phyloP scores from a whole-genome alignment of 2,888 invertebrate genomes.

The Craniophora ligustri region DNA sequence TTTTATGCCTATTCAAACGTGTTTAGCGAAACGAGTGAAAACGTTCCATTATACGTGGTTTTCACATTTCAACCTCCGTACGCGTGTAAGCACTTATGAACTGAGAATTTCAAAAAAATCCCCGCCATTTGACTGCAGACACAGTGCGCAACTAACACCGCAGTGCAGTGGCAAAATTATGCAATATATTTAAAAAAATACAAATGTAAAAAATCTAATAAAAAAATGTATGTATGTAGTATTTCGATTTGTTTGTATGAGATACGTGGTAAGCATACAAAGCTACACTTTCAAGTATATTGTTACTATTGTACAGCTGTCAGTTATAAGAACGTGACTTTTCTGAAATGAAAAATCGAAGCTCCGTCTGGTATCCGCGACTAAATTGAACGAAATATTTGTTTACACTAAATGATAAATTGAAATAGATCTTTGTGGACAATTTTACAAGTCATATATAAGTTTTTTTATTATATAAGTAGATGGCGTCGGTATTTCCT shows the following conservation, averaged over 20 bases:
- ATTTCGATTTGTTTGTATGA: not conserved
- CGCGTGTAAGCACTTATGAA: slow-evolving; percentile 22
- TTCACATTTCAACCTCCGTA: slow-evolving; percentile 31
- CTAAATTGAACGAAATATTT: too few species aligned
- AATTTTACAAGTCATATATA: too few species aligned
- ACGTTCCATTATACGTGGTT: slow-evolving; percentile 19
- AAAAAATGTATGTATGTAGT: not conserved
- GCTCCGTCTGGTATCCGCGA: not conserved
- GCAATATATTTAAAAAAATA: slow-evolving; percentile 21
- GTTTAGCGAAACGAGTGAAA: slow-evolving; percentile 22
- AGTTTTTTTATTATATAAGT: too few species aligned
- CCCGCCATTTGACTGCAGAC: slow-evolving; percentile 42
- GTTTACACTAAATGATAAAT: too few species aligned
- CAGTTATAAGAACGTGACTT: slow-evolving; percentile 10
- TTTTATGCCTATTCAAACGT: slow-evolving; percentile 32
- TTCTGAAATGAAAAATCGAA: slow-evolving; percentile 9
- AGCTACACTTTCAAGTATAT: not conserved
- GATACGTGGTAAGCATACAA: not conserved
- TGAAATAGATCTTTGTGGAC: too few species aligned
- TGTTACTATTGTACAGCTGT: not conserved
- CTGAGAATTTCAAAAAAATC: slow-evolving; percentile 39
- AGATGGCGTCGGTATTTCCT: too few species aligned
- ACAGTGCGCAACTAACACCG: slow-evolving; percentile 39
- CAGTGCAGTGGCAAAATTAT: slow-evolving; percentile 45
- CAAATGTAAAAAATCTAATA: not conserved